These are phyloP conservation scores for Cirrhinus molitorella DNA, from an alignment of 2,797 vertebrate species.

Conservation along the genomic window DNA sequence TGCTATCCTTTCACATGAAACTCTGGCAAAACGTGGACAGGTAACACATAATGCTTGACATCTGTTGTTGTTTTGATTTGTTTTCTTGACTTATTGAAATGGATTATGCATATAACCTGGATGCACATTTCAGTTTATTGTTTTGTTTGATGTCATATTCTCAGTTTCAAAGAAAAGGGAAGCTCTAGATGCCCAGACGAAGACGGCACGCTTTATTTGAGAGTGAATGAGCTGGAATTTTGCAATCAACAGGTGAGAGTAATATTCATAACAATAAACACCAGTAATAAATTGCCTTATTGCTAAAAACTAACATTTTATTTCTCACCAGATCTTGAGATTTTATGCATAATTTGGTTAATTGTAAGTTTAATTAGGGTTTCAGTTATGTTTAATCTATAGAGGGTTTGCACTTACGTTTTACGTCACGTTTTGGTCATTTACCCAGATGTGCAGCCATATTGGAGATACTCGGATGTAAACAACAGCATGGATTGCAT, in stretches of 20 bases:
- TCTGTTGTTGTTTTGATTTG: background rate
- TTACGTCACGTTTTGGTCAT: no score
- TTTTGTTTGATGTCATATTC: background rate
- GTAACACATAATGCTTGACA: constrained; percentile 59
- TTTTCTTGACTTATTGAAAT: background rate
- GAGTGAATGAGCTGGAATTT: constrained; percentile 75
- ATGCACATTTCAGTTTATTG: background rate
- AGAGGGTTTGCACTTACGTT: no score
- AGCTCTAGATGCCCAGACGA: constrained; percentile 1
- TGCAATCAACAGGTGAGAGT: constrained; percentile 70
- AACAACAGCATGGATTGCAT: no score
- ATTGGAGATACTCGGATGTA: no score
- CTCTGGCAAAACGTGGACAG: constrained; percentile 71
- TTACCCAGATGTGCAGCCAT: no score
- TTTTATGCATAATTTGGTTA: constrained; percentile 4
- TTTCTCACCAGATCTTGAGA: background rate
- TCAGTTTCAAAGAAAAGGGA: constrained; percentile 63
- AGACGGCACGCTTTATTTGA: constrained; percentile 61
- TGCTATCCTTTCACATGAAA: constrained; percentile 68
- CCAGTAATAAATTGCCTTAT: background rate
- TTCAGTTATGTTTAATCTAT: background rate
- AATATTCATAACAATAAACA: background rate
- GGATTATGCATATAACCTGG: background rate
- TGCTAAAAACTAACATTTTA: background rate
- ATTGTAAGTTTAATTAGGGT: background rate